phyloP scores from a whole-genome alignment of 2,113 vertebrate genomes.

The Callochromis pleurospilus region DNA sequence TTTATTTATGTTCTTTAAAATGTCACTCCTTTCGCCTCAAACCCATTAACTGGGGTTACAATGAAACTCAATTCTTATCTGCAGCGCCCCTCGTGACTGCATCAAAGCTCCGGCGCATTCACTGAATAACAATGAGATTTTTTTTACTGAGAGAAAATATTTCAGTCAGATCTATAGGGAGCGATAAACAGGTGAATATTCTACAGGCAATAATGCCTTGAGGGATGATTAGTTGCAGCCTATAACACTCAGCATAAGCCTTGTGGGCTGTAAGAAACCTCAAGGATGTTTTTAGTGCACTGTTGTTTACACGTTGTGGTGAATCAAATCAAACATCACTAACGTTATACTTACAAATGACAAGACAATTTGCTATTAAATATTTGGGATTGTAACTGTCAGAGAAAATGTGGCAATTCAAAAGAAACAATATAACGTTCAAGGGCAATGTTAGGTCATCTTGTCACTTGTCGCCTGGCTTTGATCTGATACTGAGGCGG shows the following conservation, averaged over 20 bases:
- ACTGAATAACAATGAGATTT: slow-evolving; percentile 58
- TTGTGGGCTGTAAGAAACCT: neutral
- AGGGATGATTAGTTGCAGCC: slow-evolving; percentile 27
- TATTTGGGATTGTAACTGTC: neutral
- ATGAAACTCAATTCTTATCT: slow-evolving; percentile 49
- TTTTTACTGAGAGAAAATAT: slow-evolving; percentile 22
- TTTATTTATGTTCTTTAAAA: slow-evolving; percentile 61
- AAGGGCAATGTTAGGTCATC: neutral
- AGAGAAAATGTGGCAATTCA: neutral
- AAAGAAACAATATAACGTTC: neutral
- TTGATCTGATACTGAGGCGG: neutral
- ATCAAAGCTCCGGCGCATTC: slow-evolving; percentile 17
- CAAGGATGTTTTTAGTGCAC: neutral
- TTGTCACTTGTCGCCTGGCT: neutral
- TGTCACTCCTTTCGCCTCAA: slow-evolving; percentile 38
- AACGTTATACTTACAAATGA: neutral
- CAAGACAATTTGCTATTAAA: neutral
- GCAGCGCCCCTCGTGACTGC: slow-evolving; percentile 26
- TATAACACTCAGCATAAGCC: neutral
- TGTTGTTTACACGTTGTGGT: neutral
- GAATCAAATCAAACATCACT: neutral
- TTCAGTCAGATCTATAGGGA: slow-evolving; percentile 30
- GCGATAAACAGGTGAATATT: slow-evolving; percentile 39
- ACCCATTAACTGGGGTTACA: slow-evolving; percentile 40
- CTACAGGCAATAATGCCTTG: slow-evolving; percentile 14